Base-by-base conservation (phyloP, 2,113 vertebrate genomes). In the Fregetta grallaria region DNA sequence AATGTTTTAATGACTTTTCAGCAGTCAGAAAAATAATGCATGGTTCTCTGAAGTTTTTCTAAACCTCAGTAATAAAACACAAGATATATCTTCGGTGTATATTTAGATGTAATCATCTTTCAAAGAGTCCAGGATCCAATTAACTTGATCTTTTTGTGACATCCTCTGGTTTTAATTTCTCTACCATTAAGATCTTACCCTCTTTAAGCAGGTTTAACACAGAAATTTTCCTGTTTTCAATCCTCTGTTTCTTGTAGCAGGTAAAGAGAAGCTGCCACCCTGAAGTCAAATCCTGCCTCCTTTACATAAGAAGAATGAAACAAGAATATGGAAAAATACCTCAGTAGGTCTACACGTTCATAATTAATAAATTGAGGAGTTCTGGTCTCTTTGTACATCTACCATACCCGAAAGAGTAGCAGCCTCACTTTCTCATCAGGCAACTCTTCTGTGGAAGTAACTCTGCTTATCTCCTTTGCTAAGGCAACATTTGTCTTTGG, bases 101-200 rank as follows among this genome's bases (percentile, higher is more conserved):
- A 45, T 88, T 90, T 86, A 82, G 34, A 14, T 58, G 44, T 65
- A 67, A 86, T 15, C 22, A 62, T 82, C n/a, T 3, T 13, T 80
- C 36, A 49, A 49, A 68, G 38, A 80, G 36, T 76, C 50, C 47
- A 90, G 59, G 40, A 80, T 79, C 50, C 55, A 94, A 56, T 82
- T 94, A 83, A 49, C 36, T 71, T 72, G 14, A 23, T 91, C 26
- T 80, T 79, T 91, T 61, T 65, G 26, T 65, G 36, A 21, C 26
- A 76, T 79, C 50, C 59, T 95, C 45, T 94, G 59, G 18, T 84
- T 86, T 86, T 94, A 76, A 58, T 92, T 86, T 92, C 22, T 86
- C 27, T 91, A 13, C 27, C 5, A 1, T 85, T 90, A 82, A 87
- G 50, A 63, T 81, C n/a, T 90, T 75, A 68, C 76, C 49, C 11